Percentiles rank a stretch among this genome's conserved stretches.
Conservation (phyloP, 2,888 invertebrate genomes). For the Erebia epiphron region DNA sequence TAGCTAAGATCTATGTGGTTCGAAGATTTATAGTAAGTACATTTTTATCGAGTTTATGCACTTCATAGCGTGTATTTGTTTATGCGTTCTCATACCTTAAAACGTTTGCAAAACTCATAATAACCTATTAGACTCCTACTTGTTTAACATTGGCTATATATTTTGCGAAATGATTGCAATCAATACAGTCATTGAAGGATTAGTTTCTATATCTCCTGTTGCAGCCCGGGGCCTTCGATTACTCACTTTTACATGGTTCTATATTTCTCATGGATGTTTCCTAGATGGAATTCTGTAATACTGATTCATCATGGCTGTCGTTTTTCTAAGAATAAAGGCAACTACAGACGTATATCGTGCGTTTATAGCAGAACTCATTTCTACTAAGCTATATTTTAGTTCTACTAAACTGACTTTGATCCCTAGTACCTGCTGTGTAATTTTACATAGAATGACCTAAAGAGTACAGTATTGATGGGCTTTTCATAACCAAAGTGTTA, state of each 20-base stretch:
- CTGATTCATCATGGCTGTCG: slow-evolving; percentile 3
- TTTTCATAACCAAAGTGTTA: too few species aligned
- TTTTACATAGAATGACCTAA: too few species aligned
- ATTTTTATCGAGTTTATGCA: not conserved
- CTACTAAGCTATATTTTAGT: too few species aligned
- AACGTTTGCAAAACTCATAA: not conserved
- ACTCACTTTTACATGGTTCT: slow-evolving; percentile 14
- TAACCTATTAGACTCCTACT: slow-evolving; percentile 7
- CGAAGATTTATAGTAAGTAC: too few species aligned
- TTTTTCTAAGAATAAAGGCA: not conserved
- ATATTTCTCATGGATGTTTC: slow-evolving; percentile 7
- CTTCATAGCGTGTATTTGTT: not conserved
- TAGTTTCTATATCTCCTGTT: slow-evolving; percentile 14
- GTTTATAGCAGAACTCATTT: not conserved
- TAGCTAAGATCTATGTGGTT: too few species aligned
- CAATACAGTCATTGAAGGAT: slow-evolving; percentile 25
- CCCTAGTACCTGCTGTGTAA: too few species aligned
- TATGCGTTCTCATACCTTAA: too few species aligned
- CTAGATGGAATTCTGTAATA: slow-evolving; percentile 13
- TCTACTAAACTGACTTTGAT: too few species aligned
- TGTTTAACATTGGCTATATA: slow-evolving; percentile 15
- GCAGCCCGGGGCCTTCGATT: slow-evolving; percentile 18
- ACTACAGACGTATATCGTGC: not conserved
- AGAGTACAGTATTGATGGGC: too few species aligned
- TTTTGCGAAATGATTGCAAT: slow-evolving; percentile 25